Conservation (phyloP, 2,797 vertebrate species). For the Onychomys leucogaster region DNA sequence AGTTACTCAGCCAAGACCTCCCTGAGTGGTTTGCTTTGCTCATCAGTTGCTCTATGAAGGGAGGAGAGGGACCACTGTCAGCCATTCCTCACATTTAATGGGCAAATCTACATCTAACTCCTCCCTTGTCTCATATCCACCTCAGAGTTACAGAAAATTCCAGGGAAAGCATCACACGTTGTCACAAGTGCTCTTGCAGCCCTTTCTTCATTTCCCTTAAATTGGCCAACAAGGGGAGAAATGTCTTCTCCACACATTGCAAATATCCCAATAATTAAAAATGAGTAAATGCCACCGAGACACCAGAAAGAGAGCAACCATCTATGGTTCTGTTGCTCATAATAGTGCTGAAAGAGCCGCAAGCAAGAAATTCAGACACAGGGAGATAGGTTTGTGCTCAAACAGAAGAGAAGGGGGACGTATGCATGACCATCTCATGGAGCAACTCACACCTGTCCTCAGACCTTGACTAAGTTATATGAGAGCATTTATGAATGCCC, state of each 20-base stretch:
- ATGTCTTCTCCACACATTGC: not conserved
- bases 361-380: not conserved
- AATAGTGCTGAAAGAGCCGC: not conserved
- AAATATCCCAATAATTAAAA: conserved; percentile 24
- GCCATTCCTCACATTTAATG: not conserved
- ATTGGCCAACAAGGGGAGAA: not conserved
- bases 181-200: not conserved
- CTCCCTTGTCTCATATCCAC: not conserved
- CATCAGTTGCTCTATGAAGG: no score
- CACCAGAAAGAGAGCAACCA: not conserved
- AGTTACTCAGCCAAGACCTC: not conserved
- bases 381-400: not conserved
- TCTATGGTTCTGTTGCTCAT: not conserved
- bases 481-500: not conserved
- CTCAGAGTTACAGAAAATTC: not conserved
- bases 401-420: not conserved
- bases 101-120: not conserved
- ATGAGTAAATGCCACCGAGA: not conserved
- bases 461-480: not conserved
- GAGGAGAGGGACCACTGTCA: not conserved
- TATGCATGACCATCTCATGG: not conserved
- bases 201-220: not conserved
- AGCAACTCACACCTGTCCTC: not conserved
- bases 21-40: no score
- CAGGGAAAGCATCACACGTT: not conserved